Conservation (phyloP, 2,113 vertebrate species). For the Cololabis saira region DNA sequence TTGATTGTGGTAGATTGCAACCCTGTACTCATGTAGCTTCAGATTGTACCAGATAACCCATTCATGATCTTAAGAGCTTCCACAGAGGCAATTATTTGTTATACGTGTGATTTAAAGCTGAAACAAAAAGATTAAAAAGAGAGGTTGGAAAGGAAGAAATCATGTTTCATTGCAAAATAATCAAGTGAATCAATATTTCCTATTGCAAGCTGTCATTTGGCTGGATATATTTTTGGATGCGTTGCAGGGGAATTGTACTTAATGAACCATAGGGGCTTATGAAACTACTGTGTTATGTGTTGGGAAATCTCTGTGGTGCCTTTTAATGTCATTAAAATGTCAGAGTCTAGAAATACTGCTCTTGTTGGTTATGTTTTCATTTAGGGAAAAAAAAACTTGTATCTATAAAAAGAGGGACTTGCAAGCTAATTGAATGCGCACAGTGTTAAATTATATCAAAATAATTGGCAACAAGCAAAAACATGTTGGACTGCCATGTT, state of each 20-base stretch:
- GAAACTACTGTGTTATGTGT: conserved; percentile 1
- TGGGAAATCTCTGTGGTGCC: conserved; percentile 7
- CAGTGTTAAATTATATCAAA: background rate
- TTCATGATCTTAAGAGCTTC: too few species aligned
- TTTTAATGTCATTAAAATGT: conserved; percentile 11
- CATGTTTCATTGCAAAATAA: conserved; percentile 7
- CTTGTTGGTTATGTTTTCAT: background rate
- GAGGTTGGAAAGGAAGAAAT: background rate
- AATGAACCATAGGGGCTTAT: background rate
- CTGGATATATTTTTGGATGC: background rate
- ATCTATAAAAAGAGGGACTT: background rate
- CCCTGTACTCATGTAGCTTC: too few species aligned
- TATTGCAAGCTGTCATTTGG: background rate
- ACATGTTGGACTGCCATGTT: background rate
- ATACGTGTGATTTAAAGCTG: too few species aligned
- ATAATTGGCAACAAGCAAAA: conserved; percentile 22
- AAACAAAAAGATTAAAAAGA: too few species aligned
- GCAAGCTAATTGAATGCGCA: conserved; percentile 1
- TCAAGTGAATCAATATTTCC: conserved; percentile 9
- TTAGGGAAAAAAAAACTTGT: background rate
- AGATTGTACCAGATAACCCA: too few species aligned
- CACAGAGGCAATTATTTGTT: too few species aligned
- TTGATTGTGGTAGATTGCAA: too few species aligned
- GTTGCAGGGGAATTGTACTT: background rate
- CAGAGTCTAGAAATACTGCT: background rate